Conservation (phyloP, 1,140 invertebrate species). For the Cecropterus lyciades region DNA sequence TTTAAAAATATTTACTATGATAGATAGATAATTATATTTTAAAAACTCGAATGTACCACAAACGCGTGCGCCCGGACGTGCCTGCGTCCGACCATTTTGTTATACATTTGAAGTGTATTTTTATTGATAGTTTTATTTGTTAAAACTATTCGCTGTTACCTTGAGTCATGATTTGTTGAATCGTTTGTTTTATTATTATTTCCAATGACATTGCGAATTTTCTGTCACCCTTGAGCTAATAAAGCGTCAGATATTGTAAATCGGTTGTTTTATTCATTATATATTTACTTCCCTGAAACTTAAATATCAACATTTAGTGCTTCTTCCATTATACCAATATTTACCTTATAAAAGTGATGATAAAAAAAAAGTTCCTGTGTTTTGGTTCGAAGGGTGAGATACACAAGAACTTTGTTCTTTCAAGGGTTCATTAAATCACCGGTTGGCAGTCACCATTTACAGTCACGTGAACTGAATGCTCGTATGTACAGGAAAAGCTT, state of each 20-base stretch:
- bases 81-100: slow-evolving; percentile 51
- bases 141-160: slow-evolving; percentile 81
- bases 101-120: slow-evolving; percentile 73
- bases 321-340: too few species aligned
- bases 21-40: slow-evolving; percentile 15
- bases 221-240: slow-evolving; percentile 81
- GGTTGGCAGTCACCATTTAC: too few species aligned
- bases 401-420: too few species aligned
- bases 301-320: too few species aligned
- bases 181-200: slow-evolving; percentile 81
- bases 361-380: too few species aligned
- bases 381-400: too few species aligned
- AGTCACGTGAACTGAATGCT: too few species aligned
- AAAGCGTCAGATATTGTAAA: slow-evolving; percentile 80
- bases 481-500: too few species aligned
- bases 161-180: slow-evolving; percentile 83
- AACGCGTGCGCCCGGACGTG: background rate
- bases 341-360: too few species aligned
- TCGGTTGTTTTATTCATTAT: slow-evolving; percentile 69
- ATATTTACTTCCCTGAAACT: too few species aligned
- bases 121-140: slow-evolving; percentile 79
- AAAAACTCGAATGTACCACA: slow-evolving; percentile 40
- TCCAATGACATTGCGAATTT: slow-evolving; percentile 80
- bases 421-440: too few species aligned
- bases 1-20: slow-evolving; percentile 34